phyloP scores from a whole-genome alignment of 2,113 vertebrate genomes.

The Paramisgurnus dabryanus region DNA sequence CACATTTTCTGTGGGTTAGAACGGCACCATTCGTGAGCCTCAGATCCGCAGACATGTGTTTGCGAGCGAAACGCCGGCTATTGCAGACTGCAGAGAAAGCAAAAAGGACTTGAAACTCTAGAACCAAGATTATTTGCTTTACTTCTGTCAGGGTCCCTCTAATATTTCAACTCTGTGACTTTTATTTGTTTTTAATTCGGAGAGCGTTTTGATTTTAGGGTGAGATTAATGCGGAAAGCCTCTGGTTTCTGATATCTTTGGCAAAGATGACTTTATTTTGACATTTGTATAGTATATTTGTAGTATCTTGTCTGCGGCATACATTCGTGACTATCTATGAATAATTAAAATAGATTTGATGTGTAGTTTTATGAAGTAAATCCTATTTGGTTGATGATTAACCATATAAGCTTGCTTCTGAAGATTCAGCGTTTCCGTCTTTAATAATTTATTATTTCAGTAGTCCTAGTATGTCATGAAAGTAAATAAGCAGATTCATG shows the following conservation, averaged over 20 bases:
- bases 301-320: neutral
- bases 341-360: neutral
- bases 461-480: neutral
- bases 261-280: constrained; percentile 2
- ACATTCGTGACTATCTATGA: neutral
- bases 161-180: constrained; percentile 58
- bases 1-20: neutral
- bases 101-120: constrained; percentile 63
- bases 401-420: neutral
- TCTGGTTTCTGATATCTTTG: constrained; percentile 14
- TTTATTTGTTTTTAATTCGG: constrained; percentile 13
- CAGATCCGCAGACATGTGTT: constrained; percentile 40
- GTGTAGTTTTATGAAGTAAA: neutral
- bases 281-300: neutral
- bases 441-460: constrained; percentile 10
- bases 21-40: neutral
- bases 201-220: neutral
- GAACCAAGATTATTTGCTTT: constrained; percentile 52
- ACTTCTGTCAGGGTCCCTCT: constrained; percentile 51
- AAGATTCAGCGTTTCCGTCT: neutral
- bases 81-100: constrained; percentile 51
- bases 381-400: constrained; percentile 4
- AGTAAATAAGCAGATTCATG: neutral
- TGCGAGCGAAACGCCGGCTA: constrained; percentile 49
- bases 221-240: neutral